A percentile compares a stretch with the other conserved stretches of the same genome.
These are phyloP conservation scores for Mythimna vitellina DNA, from an alignment of 2,888 invertebrate genomes.

Conservation along the genomic window DNA sequence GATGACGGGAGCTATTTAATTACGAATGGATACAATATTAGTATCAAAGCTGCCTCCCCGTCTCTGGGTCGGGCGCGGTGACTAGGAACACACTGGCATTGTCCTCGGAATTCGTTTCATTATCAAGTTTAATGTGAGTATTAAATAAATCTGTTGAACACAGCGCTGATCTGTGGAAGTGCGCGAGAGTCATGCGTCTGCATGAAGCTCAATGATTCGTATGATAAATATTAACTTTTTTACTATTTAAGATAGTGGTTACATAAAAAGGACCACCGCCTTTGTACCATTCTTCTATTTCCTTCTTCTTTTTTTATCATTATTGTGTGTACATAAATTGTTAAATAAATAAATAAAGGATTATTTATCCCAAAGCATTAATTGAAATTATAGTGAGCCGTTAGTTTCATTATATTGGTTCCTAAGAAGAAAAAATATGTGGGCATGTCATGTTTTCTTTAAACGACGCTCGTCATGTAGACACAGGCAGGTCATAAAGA, in stretches of 20 bases:
- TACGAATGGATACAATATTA: not conserved
- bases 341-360: too few species aligned
- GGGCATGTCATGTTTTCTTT: not conserved
- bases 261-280: too few species aligned
- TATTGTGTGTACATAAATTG: too few species aligned
- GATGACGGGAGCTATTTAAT: slow-evolving; percentile 5
- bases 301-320: too few species aligned
- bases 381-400: not conserved
- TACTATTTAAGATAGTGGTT: slow-evolving; percentile 1
- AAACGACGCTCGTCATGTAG: not conserved
- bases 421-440: not conserved
- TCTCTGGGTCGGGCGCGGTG: not conserved
- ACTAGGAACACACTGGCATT: not conserved
- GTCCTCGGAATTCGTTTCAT: not conserved
- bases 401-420: not conserved
- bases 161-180: slow-evolving; percentile 18
- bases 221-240: not conserved
- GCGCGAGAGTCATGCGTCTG: slow-evolving; percentile 23
- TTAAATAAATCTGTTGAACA: slow-evolving; percentile 11
- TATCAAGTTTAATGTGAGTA: not conserved
- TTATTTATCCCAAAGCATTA: not conserved
- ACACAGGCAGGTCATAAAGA: not conserved
- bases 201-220: slow-evolving; percentile 6
- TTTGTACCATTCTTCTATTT: too few species aligned
- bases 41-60: not conserved